These are phyloP conservation scores for Galleria mellonella DNA, from an alignment of 1,140 invertebrate genomes.

Conservation along the genomic window DNA sequence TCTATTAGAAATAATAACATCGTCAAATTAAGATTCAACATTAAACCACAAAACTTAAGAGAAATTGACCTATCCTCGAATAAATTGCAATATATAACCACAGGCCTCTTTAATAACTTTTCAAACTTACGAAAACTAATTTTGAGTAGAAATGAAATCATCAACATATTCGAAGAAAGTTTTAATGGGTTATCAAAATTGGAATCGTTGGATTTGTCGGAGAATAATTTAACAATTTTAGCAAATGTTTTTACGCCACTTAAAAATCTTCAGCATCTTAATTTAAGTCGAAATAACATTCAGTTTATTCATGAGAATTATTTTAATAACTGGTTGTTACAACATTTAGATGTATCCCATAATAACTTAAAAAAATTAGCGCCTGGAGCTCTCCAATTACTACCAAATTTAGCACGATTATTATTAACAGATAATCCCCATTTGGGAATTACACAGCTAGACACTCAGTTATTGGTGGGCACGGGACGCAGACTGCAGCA, in stretches of 20 bases:
- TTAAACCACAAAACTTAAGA: slow-evolving; percentile 44
- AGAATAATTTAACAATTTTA: slow-evolving; percentile 75
- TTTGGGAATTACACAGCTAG: slow-evolving; percentile 74
- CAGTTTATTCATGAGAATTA: slow-evolving; percentile 79
- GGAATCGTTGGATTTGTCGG: slow-evolving; percentile 77
- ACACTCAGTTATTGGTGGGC: slow-evolving; percentile 78
- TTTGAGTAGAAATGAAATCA: slow-evolving; percentile 58
- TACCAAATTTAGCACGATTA: slow-evolving; percentile 85
- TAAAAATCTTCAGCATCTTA: slow-evolving; percentile 79
- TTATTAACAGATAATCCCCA: slow-evolving; percentile 83
- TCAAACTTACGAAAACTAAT: slow-evolving; percentile 55
- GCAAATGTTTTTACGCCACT: slow-evolving; percentile 76
- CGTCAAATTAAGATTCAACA: slow-evolving; percentile 35
- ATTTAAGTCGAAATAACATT: slow-evolving; percentile 82
- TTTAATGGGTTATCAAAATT: slow-evolving; percentile 69
- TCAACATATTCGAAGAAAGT: slow-evolving; percentile 58
- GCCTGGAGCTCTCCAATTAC: slow-evolving; percentile 82
- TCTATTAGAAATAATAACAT: slow-evolving; percentile 57
- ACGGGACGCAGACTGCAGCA: slow-evolving; percentile 83
- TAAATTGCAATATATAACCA: slow-evolving; percentile 49
- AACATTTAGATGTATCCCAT: slow-evolving; percentile 87
- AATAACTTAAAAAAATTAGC: slow-evolving; percentile 83
- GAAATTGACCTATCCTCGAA: slow-evolving; percentile 67
- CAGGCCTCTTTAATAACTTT: slow-evolving; percentile 53
- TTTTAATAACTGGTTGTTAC: slow-evolving; percentile 75